phyloP scores from a whole-genome alignment of 2,888 invertebrate genomes.

The Thereva unica region DNA sequence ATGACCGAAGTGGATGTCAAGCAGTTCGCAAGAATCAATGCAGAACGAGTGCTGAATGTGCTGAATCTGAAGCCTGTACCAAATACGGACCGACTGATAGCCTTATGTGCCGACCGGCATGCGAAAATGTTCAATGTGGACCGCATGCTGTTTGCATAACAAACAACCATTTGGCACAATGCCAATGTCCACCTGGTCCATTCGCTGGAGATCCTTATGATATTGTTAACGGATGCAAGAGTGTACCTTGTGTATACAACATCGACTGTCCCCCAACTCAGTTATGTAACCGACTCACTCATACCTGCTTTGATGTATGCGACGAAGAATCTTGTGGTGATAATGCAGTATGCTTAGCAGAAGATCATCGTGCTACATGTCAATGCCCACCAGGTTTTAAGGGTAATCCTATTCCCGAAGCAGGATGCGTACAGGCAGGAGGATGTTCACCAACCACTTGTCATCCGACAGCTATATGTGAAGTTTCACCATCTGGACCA shows the following conservation, averaged over 20 bases:
- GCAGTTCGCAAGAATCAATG: constrained; percentile 75
- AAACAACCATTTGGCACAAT: constrained; percentile 86
- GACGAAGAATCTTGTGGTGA: constrained; percentile 80
- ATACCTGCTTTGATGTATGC: constrained; percentile 81
- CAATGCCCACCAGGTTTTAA: constrained; percentile 84
- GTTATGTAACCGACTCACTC: constrained; percentile 79
- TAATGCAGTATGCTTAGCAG: constrained; percentile 86
- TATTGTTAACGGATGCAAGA: constrained; percentile 71
- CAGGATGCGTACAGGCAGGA: constrained; percentile 74
- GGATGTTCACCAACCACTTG: constrained; percentile 79
- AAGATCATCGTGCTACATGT: constrained; percentile 80
- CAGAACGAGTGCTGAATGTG: constrained; percentile 77
- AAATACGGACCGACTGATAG: constrained; percentile 62
- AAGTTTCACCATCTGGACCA: constrained; percentile 68
- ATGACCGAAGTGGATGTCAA: constrained; percentile 85
- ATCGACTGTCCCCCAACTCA: constrained; percentile 79
- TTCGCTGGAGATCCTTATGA: constrained; percentile 87
- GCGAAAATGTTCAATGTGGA: constrained; percentile 77
- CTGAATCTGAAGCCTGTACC: constrained; percentile 80
- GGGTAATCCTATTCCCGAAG: constrained; percentile 81
- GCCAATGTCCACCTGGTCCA: constrained; percentile 86
- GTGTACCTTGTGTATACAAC: constrained; percentile 85
- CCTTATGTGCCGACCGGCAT: constrained; percentile 75
- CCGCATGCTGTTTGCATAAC: constrained; percentile 86
- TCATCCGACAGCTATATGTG: constrained; percentile 78